Percentiles rank a stretch among this genome's conserved stretches.
phyloP scores from a whole-genome alignment of 1,140 invertebrate species.

The Euwallacea fornicatus region DNA sequence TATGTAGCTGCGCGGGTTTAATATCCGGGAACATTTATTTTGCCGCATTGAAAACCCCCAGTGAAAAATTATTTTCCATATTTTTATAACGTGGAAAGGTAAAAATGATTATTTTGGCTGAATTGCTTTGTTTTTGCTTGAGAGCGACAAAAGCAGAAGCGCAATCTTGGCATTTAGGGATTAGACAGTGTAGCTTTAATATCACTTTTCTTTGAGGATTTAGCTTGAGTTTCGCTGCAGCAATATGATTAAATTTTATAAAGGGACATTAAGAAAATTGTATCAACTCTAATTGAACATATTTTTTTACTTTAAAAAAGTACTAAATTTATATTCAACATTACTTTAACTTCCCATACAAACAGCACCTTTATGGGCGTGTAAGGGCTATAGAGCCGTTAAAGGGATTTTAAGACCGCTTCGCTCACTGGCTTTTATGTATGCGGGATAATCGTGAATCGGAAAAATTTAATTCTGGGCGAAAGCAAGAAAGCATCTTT shows the following conservation, averaged over 20 bases:
- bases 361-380: background rate
- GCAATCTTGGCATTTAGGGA: conserved; percentile 12
- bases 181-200: conserved; percentile 16
- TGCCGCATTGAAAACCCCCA: conserved; percentile 7
- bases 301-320: background rate
- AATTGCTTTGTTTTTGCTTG: conserved; percentile 14
- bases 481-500: conserved; percentile 1
- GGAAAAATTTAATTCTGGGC: background rate
- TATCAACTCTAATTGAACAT: background rate
- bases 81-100: conserved; percentile 24
- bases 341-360: background rate
- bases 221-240: background rate
- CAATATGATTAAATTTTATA: conserved; percentile 4
- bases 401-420: conserved; percentile 1
- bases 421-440: conserved; percentile 3
- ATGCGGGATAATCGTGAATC: background rate
- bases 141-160: conserved; percentile 6
- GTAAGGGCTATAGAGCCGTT: conserved; percentile 2
- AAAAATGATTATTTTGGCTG: conserved; percentile 14
- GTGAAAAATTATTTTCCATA: conserved; percentile 22
- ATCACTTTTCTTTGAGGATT: conserved; percentile 15
- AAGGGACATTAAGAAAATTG: background rate
- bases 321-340: background rate
- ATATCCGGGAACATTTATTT: conserved; percentile 19
- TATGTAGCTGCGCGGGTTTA: conserved; percentile 4